Evolutionary conservation across 2,797 vertebrate genomes (phyloP), one percentile per base, ranked within the genome.

Genomic region (Myripristis jacobus): DNA sequence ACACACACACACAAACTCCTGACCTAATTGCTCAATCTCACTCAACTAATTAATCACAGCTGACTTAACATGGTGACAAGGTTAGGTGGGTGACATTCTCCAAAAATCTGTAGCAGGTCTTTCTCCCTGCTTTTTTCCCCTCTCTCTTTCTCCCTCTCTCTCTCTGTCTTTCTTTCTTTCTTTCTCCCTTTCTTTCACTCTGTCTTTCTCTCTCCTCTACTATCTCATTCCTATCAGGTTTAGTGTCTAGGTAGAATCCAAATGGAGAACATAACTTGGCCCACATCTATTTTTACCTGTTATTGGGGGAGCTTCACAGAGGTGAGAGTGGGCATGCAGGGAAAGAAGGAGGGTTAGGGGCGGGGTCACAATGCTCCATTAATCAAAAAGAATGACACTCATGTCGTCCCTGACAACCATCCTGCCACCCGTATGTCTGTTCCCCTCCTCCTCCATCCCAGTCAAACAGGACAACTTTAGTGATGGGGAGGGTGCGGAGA

Each of bases 351-450:
- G 77, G 80, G 80, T 88, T 81, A 84, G 83, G 83, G 82, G 93
- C 91, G 91, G 93, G 95, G 94, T 96, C 92, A 93, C 92, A 90
- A 93, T 92, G 94, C 93, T 85, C 93, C 95, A 96, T 97, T 96
- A 97, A 98, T 98, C 97, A 97, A 95, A 94, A 90, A 89, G 90
- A 95, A 93, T 95, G 95, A 96, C 96, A 96, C 86, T 77, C 93
- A 95, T 91, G 89, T 94, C 93, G 92, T 94, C 91, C 79, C 87
- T 95, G 95, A 96, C 94, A 95, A 92, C 88, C 89, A 87, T 91
- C 77, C 78, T 91, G 83, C 88, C 90, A 90, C 76, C 84, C 84
- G 16, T 84, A 85, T 19, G 87, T 85, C 89, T 87, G 75, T 70
- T 74, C 69, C 81, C 80, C 85, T 80, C 73, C 46, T 43, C 82